These are phyloP conservation scores for Alligator mississippiensis DNA, from an alignment of 2,113 vertebrate genomes.

Conservation along the genomic window DNA sequence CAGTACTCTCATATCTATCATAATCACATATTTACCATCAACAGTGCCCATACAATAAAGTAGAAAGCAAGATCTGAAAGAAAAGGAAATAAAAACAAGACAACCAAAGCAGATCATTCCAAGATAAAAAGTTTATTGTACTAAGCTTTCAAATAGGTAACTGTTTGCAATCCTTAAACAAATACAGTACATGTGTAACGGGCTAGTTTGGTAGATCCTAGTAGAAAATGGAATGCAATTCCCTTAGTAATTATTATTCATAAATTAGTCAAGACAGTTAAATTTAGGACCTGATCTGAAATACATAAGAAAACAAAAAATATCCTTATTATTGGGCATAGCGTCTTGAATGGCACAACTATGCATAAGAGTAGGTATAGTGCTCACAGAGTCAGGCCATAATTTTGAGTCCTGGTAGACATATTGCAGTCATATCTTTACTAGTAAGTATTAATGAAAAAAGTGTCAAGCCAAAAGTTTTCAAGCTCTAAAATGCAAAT, in stretches of 20 bases:
- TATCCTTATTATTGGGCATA: background rate
- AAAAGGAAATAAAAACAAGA: background rate
- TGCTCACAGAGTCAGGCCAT: background rate
- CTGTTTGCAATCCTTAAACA: conserved; percentile 62
- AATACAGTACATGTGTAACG: conserved; percentile 34
- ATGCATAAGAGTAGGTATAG: background rate
- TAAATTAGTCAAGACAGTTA: background rate
- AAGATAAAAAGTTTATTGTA: conserved; percentile 72
- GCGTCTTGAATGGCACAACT: background rate
- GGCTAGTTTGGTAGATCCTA: background rate
- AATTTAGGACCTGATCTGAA: background rate
- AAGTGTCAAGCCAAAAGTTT: background rate
- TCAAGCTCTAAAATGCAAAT: conserved; percentile 50
- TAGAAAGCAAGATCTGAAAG: background rate
- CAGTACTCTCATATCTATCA: background rate
- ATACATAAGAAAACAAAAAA: background rate
- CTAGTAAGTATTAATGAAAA: conserved; percentile 8
- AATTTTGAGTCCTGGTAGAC: background rate
- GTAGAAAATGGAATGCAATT: background rate
- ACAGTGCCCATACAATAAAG: background rate
- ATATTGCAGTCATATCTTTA: background rate
- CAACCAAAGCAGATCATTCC: background rate
- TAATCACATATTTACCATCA: background rate
- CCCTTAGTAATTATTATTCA: background rate
- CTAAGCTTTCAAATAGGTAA: conserved; percentile 54